phyloP scores from a whole-genome alignment of 2,113 vertebrate genomes.

The Coregonus clupeaformis region DNA sequence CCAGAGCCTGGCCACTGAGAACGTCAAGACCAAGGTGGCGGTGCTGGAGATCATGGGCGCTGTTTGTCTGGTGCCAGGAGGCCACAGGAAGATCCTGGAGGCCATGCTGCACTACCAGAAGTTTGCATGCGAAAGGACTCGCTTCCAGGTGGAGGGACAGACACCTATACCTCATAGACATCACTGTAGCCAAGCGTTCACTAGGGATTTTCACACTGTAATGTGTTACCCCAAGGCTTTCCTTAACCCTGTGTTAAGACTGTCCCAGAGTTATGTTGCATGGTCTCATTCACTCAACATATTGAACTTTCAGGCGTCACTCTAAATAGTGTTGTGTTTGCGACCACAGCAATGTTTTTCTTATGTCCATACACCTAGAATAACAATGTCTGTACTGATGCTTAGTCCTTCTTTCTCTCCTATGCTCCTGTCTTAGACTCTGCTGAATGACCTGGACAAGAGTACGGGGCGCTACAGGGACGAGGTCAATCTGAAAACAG shows the following conservation, averaged over 20 bases:
- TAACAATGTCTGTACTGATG: no score
- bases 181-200: no score
- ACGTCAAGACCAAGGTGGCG: constrained; percentile 97
- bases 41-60: constrained; percentile 99
- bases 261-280: no score
- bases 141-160: constrained; percentile 85
- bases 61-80: constrained; percentile 96
- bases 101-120: constrained; percentile 98
- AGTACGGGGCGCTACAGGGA: constrained; percentile 94
- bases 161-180: neutral
- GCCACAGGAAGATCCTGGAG: constrained; percentile 95
- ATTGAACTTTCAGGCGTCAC: neutral
- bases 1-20: constrained; percentile 97
- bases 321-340: no score
- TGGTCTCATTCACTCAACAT: no score
- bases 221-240: no score
- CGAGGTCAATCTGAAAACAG: constrained; percentile 97
- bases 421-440: constrained; percentile 70
- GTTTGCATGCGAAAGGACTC: constrained; percentile 91
- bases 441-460: constrained; percentile 95
- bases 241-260: no score
- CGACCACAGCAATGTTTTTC: no score
- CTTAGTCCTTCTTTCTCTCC: neutral
- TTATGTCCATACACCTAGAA: no score
- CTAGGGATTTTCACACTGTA: no score